Percentiles rank a stretch among this genome's conserved stretches.
These are phyloP conservation scores for Recurvirostra avosetta DNA, from an alignment of 2,113 vertebrate species.

Conservation along the genomic window DNA sequence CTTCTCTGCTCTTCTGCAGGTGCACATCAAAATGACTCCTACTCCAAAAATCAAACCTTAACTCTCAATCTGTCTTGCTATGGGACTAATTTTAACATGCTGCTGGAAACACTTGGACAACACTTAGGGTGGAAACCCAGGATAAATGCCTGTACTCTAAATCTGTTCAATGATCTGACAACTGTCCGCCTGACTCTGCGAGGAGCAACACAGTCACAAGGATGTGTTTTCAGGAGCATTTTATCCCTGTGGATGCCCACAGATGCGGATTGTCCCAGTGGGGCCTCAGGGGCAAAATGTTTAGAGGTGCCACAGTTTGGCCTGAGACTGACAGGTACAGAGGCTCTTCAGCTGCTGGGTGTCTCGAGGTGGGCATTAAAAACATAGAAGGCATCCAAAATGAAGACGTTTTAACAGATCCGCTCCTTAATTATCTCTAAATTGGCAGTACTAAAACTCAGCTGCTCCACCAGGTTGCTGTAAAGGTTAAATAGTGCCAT, in stretches of 20 bases:
- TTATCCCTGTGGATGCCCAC: not conserved
- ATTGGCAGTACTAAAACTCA: slow-evolving; percentile 1
- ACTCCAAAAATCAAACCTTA: not conserved
- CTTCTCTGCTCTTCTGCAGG: not conserved
- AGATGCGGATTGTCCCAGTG: not conserved
- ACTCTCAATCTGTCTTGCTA: not conserved
- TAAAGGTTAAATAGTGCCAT: slow-evolving; percentile 34
- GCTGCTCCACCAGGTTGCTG: not conserved
- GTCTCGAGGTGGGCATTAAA: not conserved
- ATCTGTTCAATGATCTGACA: not conserved
- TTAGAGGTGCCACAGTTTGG: not conserved
- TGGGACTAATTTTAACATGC: not conserved
- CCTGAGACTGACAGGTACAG: not conserved
- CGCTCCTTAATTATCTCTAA: slow-evolving; percentile 23
- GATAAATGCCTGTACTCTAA: not conserved
- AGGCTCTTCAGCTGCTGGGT: not conserved
- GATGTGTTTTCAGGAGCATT: not conserved
- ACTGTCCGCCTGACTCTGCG: rapidly evolving
- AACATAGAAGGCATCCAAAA: not conserved
- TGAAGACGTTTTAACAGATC: not conserved
- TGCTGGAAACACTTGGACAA: not conserved
- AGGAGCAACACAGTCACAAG: not conserved
- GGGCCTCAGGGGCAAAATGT: rapidly evolving
- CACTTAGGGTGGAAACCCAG: not conserved
- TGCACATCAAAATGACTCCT: not conserved